Base-by-base conservation (phyloP, 2,797 vertebrate species). In the Syngnathus acus region DNA sequence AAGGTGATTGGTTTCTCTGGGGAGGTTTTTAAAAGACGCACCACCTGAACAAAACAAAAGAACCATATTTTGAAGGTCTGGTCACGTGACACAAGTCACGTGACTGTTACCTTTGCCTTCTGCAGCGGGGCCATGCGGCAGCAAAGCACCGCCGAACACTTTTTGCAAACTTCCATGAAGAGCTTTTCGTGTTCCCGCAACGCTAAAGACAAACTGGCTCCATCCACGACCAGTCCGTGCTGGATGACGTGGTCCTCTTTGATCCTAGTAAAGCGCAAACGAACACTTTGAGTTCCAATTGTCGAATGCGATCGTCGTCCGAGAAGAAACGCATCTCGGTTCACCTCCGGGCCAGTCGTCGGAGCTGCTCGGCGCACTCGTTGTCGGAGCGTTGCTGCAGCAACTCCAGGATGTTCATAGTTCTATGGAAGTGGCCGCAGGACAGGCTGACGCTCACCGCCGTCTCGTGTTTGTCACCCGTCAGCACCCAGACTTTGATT, bases 401-500 rank as follows among this genome's bases (percentile, higher is more conserved):
- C 7, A 99, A 94, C 88, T 97, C 95, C 79, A 99, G 90, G 86
- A 97, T 93, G 87, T 97, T 98, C 95, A 98, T 98, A 74, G 92
- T 92, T 79, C 95, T 91, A 50, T 98, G 96, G 80, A 98, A 98
- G 88, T 98, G 97, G 66, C 97, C 96, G 66, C 95, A 98, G 0
- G 95, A 97, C 60, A 98, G 88, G 79, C 97, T 98, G 86, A 98
- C 95, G 50, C 95, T 99, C 64, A 99, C 93, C 19, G 97, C 97
- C 0, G 97, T 98, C 83, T 99, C 97, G 0, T 94, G 95, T 82
- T 98, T 98, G 83, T 99, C 97, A 32, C 96, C 96, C 0, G 95
- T 98, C 77, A 99, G 92, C 67, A 99, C 96, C 97, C 96, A 98
- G 16, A 99, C 92, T 89, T 98, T 98, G 85, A 98, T 98, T 62